Evolutionary conservation across 1,140 invertebrate genomes (phyloP).

Genomic region (Macrocentrus cingulum): DNA sequence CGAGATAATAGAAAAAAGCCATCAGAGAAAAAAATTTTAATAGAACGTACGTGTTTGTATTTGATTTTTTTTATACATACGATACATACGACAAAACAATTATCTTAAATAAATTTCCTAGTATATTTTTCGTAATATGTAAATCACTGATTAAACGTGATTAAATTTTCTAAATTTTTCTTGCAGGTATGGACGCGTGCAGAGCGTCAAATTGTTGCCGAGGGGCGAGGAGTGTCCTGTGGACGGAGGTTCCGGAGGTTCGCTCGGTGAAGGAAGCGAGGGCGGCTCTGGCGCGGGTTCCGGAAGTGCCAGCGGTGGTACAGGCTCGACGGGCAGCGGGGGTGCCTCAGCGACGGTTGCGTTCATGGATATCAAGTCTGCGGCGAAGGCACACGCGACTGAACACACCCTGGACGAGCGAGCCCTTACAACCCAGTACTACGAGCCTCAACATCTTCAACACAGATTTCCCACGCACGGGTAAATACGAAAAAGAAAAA

Average conservation of each 20-base stretch:
- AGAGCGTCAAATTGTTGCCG: slow-evolving; percentile 89
- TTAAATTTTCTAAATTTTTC: slow-evolving; percentile 6
- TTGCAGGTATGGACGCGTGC: slow-evolving; percentile 92
- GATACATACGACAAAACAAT: too few species aligned
- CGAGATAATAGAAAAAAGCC: too few species aligned
- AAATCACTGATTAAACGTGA: neutral
- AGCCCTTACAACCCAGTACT: slow-evolving; percentile 87
- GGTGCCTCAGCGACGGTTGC: slow-evolving; percentile 80
- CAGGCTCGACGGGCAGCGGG: slow-evolving; percentile 62
- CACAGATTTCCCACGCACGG: slow-evolving; percentile 58
- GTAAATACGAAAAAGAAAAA: too few species aligned
- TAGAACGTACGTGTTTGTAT: too few species aligned
- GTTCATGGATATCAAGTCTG: slow-evolving; percentile 96
- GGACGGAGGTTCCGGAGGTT: slow-evolving; percentile 54
- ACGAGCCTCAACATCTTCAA: slow-evolving; percentile 72
- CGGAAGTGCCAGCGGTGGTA: slow-evolving; percentile 56
- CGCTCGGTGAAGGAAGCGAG: slow-evolving; percentile 50
- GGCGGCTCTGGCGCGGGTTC: slow-evolving; percentile 56
- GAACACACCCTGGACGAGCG: slow-evolving; percentile 87
- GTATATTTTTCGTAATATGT: too few species aligned
- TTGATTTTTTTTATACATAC: too few species aligned
- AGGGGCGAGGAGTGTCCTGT: slow-evolving; percentile 64
- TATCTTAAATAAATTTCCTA: too few species aligned
- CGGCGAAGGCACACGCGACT: slow-evolving; percentile 86
- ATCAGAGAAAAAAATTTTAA: too few species aligned